Evolutionary conservation across 2,797 vertebrate species (phyloP), one percentile per base, ranked within the genome.

Genomic region (Hyperoplus lanceolatus): DNA sequence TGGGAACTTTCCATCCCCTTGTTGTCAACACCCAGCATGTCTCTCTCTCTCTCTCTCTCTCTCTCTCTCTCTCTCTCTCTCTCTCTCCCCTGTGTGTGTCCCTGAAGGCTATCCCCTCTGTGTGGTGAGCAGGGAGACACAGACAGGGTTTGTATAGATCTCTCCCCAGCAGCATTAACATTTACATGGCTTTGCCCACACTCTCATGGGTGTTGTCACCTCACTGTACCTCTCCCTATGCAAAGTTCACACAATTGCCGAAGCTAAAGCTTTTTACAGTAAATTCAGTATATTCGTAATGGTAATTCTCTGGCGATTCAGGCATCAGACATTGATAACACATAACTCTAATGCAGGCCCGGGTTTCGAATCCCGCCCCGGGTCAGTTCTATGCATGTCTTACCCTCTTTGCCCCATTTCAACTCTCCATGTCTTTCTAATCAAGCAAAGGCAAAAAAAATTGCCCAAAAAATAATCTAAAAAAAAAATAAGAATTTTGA

Each of bases 131-230:
- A 58, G 5, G 13, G 41, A 70, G 29, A 80, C 38, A 38, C 39
- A 16, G 7, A 38, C 5, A 42, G 18, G 29, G 13, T 90, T 91
- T 91, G 87, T 86, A 92, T 86, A 82, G 77, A 84, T 90, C 81
- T 87, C 70, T 57, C 64, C 36, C n/a, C 3, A 29, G 57, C 77
- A 74, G n/a, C 46, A 42, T 48, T 70, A 15, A 75, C 70, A 92
- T 92, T 92, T 91, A 88, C 89, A 90, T 91, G 77, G 6, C 58
- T 62, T 76, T 2, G 42, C 75, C 71, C 29, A 29, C 29, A 53
- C 21, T 79, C 18, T 53, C 4, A 0, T 48, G 56, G 54, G 18
- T 66, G 63, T 56, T 42, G 38, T 48, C 38, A 15, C 38, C 29
- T 29, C 29, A 29, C 36, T 75, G 41, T 13, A 0, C 48, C 38